Evolutionary conservation across 2,888 invertebrate genomes (phyloP), one percentile per base, ranked within the genome.

Genomic region (Anarsia innoxiella): DNA sequence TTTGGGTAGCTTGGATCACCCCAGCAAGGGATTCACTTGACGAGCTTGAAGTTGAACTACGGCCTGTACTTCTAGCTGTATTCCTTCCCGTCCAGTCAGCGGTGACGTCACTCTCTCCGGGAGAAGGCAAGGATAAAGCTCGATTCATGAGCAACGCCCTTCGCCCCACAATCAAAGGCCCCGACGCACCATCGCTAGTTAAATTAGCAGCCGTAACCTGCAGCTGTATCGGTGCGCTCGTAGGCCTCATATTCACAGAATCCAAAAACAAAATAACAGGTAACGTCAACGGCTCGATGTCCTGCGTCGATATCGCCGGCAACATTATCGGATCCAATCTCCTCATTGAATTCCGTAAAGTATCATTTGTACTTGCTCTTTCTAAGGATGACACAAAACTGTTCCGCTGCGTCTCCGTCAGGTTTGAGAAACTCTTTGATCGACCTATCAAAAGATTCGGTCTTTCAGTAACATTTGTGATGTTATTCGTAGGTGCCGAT

Each of bases 261-360:
- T 84, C 84, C 44, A 84, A 56, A 51, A 84, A 84, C 30, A 84
- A 59, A 55, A 84, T 82, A 31, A 84, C 84, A 28, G 84, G 84
- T 44, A 84, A 54, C 9, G 84, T 84, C 25, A 84, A 53, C 13
- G 74, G 75, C 45, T 82, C 80, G 6, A 62, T 51, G 41, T 75
- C 68, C 40, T 71, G 64, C 2, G 68, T 47, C 2, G 69, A 56
- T 43, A 82, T 64, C 34, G 80, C 78, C 16, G 84, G 84, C 32
- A 84, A 48, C 36, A 78, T 61, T 51, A 84, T 82, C 8, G 84
- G 84, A 46, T 84, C 83, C 44, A 84, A 55, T 46, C 79, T 59
- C 43, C 83, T 63, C 84, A 84, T 84, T 3, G 84, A 83, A 51
- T 75, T 76, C 19, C 84, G 68, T 41, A 78, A 49, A 38, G 62